Percentiles rank a stretch among this genome's conserved stretches.
Conservation (phyloP, 64 coral and sea anemone species). For the Pocillopora verrucosa region DNA sequence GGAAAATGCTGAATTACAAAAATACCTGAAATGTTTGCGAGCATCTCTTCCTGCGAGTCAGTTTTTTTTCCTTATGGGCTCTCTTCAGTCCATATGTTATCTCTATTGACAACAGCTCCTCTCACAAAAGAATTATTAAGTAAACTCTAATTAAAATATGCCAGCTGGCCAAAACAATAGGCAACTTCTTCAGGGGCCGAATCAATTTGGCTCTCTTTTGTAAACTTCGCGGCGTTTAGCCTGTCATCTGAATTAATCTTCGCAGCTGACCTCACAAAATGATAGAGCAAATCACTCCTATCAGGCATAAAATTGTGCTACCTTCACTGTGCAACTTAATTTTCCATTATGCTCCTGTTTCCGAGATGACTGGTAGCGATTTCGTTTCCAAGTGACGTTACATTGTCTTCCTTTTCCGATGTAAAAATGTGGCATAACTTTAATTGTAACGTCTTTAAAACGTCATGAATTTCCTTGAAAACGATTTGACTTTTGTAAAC, state of each 20-base stretch:
- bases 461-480: constrained; percentile 36
- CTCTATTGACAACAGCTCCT: constrained; percentile 55
- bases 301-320: not conserved
- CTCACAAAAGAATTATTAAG: constrained; percentile 56
- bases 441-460: constrained; percentile 57
- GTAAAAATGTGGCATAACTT: constrained; percentile 32
- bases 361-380: not conserved
- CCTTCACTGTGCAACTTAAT: not conserved
- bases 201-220: constrained; percentile 47
- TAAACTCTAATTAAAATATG: constrained; percentile 60
- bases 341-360: not conserved
- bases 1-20: constrained; percentile 1
- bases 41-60: constrained; percentile 27
- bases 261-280: constrained; percentile 40
- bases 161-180: constrained; percentile 43
- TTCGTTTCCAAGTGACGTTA: constrained; percentile 16
- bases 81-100: constrained; percentile 47
- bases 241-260: constrained; percentile 37
- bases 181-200: constrained; percentile 29
- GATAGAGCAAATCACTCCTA: not conserved
- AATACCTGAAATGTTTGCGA: constrained; percentile 51
- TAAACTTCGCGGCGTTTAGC: constrained; percentile 45
- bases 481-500: constrained; percentile 43
- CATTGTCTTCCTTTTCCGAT: constrained; percentile 22
- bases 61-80: constrained; percentile 33